Percentiles rank a stretch among this genome's conserved stretches.
These are phyloP conservation scores for Mormyrus proboscirostris DNA, from an alignment of 2,797 vertebrate genomes.

Conservation along the genomic window DNA sequence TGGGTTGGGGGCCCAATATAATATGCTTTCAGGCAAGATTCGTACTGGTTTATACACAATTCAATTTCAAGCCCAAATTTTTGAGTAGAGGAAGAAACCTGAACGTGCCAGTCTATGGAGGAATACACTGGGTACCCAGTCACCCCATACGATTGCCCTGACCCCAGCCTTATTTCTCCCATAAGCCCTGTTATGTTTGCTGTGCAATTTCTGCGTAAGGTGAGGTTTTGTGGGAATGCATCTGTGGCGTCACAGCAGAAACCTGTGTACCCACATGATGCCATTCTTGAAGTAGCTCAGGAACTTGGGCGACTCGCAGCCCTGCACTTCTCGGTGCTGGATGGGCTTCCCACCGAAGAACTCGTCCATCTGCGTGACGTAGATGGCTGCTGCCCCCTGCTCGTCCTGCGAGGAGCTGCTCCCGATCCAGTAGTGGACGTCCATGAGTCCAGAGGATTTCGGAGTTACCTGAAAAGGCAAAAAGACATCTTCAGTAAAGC, in stretches of 20 bases:
- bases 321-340: conserved; percentile 81
- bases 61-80: not conserved
- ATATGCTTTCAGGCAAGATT: not conserved
- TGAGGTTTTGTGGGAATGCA: not conserved
- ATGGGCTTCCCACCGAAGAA: conserved; percentile 65
- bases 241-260: not conserved
- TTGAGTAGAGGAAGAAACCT: not conserved
- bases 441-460: conserved; percentile 45
- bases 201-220: not conserved
- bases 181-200: not conserved
- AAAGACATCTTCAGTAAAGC: not conserved
- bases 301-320: conserved; percentile 70
- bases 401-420: conserved; percentile 75
- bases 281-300: conserved; percentile 82
- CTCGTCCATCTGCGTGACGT: conserved; percentile 72
- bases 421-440: conserved; percentile 87
- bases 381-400: conserved; percentile 75
- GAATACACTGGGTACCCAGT: not conserved
- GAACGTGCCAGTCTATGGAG: not conserved
- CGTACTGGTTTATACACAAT: not conserved
- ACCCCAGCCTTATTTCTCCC: not conserved
- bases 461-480: conserved; percentile 48
- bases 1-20: not conserved
- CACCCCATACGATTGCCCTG: not conserved
- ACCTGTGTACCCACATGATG: conserved; percentile 69